Evolutionary conservation across 2,888 invertebrate species (phyloP).

Genomic region (Arrhopalites spinosus): DNA sequence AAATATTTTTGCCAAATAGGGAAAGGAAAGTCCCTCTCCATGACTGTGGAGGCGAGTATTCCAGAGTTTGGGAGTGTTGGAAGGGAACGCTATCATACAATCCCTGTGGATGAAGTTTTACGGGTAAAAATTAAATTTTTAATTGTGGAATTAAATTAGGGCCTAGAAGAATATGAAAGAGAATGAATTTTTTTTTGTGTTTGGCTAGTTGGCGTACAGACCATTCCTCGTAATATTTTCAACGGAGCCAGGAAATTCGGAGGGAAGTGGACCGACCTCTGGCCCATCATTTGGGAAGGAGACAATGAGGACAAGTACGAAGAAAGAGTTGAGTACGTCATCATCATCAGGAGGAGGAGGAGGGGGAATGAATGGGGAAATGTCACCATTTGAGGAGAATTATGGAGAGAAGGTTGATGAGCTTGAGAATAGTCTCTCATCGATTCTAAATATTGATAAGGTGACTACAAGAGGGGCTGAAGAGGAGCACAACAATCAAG

Average conservation of each 20-base stretch:
- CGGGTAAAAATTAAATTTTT: slow-evolving; percentile 13
- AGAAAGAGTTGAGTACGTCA: not conserved
- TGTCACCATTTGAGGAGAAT: slow-evolving; percentile 17
- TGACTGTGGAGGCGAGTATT: slow-evolving; percentile 31
- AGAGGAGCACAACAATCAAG: slow-evolving; percentile 7
- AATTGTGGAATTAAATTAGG: too few relatives aligned
- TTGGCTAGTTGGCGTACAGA: slow-evolving; percentile 25
- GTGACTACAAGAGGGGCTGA: not conserved
- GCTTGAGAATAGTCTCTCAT: slow-evolving; percentile 35
- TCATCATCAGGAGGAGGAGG: not conserved
- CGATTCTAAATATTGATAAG: slow-evolving; percentile 32
- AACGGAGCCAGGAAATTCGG: not conserved
- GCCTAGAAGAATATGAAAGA: too few relatives aligned
- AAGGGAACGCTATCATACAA: slow-evolving; percentile 26
- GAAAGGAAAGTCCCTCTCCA: slow-evolving; percentile 27
- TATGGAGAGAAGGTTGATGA: slow-evolving; percentile 32
- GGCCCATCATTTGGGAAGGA: not conserved
- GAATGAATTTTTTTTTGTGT: too few relatives aligned
- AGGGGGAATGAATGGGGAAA: not conserved
- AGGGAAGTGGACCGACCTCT: too few relatives aligned
- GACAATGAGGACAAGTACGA: not conserved
- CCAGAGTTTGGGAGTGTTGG: slow-evolving; percentile 34
- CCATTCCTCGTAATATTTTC: slow-evolving; percentile 37
- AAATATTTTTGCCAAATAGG: slow-evolving; percentile 9
- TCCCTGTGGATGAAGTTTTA: slow-evolving; percentile 32